Conservation (phyloP, 2,797 vertebrate species). For the Tapera naevia region DNA sequence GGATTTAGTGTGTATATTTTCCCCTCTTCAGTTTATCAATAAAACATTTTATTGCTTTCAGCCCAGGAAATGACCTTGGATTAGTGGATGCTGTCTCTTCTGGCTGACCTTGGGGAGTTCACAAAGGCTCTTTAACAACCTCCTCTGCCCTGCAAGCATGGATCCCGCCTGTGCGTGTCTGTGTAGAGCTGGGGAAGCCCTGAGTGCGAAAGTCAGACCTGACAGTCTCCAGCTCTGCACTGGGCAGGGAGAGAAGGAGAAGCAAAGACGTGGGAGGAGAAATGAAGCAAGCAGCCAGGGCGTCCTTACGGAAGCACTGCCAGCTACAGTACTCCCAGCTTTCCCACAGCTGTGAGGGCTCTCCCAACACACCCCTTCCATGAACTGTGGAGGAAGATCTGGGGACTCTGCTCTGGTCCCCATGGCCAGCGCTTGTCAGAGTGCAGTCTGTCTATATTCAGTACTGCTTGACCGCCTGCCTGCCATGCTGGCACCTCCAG, state of each 20-base stretch:
- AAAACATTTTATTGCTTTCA: conserved; percentile 93
- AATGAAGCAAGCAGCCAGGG: not conserved
- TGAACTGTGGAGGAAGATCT: rapidly evolving
- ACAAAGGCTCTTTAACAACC: conserved; percentile 72
- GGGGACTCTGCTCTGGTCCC: not conserved
- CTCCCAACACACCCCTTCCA: not conserved
- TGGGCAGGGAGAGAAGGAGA: conserved; percentile 36
- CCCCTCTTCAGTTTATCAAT: conserved; percentile 82
- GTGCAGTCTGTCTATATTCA: not conserved
- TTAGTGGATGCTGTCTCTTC: conserved; percentile 79
- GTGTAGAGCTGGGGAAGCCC: conserved; percentile 18
- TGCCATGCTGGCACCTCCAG: not conserved
- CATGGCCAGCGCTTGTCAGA: rapidly evolving
- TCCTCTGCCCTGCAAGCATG: conserved; percentile 66
- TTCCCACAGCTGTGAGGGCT: not conserved
- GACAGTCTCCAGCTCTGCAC: conserved; percentile 61
- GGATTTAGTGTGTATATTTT: conserved; percentile 30
- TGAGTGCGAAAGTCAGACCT: not conserved
- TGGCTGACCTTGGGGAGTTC: conserved; percentile 85
- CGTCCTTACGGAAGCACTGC: not conserved
- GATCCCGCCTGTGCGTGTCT: not conserved
- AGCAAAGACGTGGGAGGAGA: conserved; percentile 34
- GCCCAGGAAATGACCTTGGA: conserved; percentile 87
- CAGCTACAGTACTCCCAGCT: not conserved
- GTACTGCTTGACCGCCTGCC: not conserved